phyloP scores from a whole-genome alignment of 2,888 invertebrate species.

The Leucozona laternaria region DNA sequence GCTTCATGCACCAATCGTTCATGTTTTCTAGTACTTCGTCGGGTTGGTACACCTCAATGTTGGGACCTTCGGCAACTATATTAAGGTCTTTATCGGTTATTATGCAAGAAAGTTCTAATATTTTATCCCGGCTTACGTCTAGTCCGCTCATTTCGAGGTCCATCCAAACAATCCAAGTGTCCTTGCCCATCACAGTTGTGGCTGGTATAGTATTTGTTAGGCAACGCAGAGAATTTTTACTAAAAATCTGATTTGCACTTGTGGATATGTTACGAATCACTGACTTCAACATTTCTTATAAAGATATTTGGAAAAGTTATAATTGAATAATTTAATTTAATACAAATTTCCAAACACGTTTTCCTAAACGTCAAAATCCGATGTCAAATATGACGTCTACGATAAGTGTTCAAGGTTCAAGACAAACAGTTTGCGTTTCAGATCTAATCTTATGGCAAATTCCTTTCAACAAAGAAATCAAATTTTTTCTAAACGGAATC shows the following conservation, averaged over 20 bases:
- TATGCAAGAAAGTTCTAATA: constrained; percentile 95
- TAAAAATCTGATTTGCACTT: not conserved
- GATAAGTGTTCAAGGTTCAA: too few species aligned
- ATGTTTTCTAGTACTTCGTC: constrained; percentile 89
- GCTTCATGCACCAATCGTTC: constrained; percentile 92
- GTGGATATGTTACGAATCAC: not conserved
- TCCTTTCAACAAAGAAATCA: too few species aligned
- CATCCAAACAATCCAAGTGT: constrained; percentile 87
- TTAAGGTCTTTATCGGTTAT: constrained; percentile 93
- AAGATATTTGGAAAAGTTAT: not conserved
- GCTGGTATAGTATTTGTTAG: not conserved
- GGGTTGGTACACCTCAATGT: constrained; percentile 91
- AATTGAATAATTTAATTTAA: constrained; percentile 49
- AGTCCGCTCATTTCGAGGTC: constrained; percentile 97
- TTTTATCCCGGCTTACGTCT: constrained; percentile 89
- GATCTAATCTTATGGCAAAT: too few species aligned
- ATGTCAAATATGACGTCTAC: not conserved
- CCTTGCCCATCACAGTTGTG: constrained; percentile 35
- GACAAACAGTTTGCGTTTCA: too few species aligned
- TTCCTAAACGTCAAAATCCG: not conserved
- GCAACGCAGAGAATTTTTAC: not conserved
- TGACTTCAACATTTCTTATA: constrained; percentile 3
- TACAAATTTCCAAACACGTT: too few species aligned
- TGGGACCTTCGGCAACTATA: constrained; percentile 89
- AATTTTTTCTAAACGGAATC: too few species aligned